Base-by-base conservation (phyloP, 2,888 invertebrate species). In the Parnassius orleans region DNA sequence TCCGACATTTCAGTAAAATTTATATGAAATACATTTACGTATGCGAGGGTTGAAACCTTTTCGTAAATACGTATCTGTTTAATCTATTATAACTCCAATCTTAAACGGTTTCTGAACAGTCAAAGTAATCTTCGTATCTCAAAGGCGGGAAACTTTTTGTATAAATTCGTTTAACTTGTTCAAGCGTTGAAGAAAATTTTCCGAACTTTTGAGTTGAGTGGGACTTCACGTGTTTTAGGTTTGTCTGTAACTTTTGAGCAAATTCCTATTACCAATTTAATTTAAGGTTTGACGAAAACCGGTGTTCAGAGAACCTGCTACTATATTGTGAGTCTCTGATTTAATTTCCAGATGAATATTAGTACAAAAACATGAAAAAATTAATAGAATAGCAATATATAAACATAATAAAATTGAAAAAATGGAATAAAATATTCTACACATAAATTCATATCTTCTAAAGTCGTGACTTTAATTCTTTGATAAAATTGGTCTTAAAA, bases 161-260 rank as follows among this genome's bases (percentile, higher is more conserved):
- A 63, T 63, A 63, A 63, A 63, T 59, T 63, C 59, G 55, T 10
- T 51, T 55, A 63, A 63, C 63, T 63, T 59, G 58, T 63, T 63
- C 59, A 11, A 53, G 51, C 58, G 58, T 50, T 52, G 59, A 63
- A 55, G 41, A 55, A 59, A 59, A 63, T 54, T 59, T 42, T 63
- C 43, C 41, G 55, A 59, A 54, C 50, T 58, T 63, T 58, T 33
- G 41, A 62, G 24, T 58, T 44, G 53, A 58, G 53, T 33, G 5
- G 33, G 50, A 15, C 57, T 57, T 57, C 47, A 58, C 50, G 53
- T 63, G 51, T 54, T 58, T 63, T 46, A 46, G 41, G 50, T 63
- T 60, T 41, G 58, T 57, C 48, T 61, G 51, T 24, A 10, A 42
- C 53, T 51, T 33, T 41, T 50, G 43, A 46, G 46, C 46, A 11